Base-by-base conservation (phyloP, 2,888 invertebrate species). In the Agriopis aurantiaria region DNA sequence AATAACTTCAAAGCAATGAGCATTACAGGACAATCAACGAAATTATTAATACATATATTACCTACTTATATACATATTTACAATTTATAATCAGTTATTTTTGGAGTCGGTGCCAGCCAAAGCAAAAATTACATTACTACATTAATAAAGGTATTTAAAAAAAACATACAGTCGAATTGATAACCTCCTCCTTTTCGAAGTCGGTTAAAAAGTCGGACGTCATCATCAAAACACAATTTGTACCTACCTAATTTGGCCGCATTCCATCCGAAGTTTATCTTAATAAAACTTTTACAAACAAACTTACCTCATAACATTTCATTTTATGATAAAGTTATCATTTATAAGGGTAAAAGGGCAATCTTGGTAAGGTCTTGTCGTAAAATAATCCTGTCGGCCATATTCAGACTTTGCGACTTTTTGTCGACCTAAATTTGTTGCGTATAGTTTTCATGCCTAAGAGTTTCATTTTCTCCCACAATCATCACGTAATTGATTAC, bases 281-380 rank as follows among this genome's bases (percentile, higher is more conserved):
- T 43, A 33, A 58, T 6, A 33, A 52, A 43, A 48, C 57, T 12
- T 57, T 33, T 57, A 60, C 48, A 60, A 57, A 52, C 57, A 48
- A 62, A 60, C 48, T 60, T 69, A 51, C 12, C 63, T 63, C 68
- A 48, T 64, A 49, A 69, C 55, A 48, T 65, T 65, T 65, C 53
- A 65, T 65, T 61, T 62, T 49, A 60, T 40, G 60, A 65, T 65
- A 65, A 61, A 65, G 61, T 56, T 65, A 57, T 62, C 57, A 65
- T 70, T 65, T 57, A 69, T 61, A 53, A 57, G 61, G 63, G 48
- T 58, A 53, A 61, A 59, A 55, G 46, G 58, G 51, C 56, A 61
- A 53, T 61, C 61, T 61, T 65, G 53, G 69, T 56, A 46, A 69
- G 59, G 68, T 59, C 55, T 41, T 40, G 43, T 51, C 69, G 56